Percentiles rank a stretch among this genome's conserved stretches.
These are phyloP conservation scores for Aphelenchoides fujianensis DNA, from an alignment of 1,140 invertebrate genomes.

Conservation along the genomic window DNA sequence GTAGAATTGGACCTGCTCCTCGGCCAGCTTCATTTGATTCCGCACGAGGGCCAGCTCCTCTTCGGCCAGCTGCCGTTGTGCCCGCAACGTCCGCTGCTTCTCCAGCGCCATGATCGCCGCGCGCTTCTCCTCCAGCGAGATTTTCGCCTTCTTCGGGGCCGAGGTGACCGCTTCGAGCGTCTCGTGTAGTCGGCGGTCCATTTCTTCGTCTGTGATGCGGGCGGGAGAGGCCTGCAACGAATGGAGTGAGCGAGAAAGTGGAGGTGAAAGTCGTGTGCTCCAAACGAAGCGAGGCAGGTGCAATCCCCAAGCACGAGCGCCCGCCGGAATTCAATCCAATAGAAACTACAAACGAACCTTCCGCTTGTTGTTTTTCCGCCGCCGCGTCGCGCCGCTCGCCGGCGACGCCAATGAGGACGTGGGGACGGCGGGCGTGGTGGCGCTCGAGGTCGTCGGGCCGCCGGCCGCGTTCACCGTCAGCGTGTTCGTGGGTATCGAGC, in stretches of 20 bases:
- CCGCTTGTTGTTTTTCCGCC: conserved; percentile 14
- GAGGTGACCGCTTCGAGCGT: conserved; percentile 4
- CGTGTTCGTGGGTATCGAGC: neutral
- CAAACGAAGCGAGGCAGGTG: too few species aligned
- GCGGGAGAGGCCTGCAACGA: neutral
- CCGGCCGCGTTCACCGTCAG: neutral
- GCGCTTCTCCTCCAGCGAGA: neutral
- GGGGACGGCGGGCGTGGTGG: neutral
- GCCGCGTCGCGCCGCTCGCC: neutral
- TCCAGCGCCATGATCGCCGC: conserved; percentile 3
- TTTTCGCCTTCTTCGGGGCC: neutral
- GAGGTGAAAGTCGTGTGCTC: neutral
- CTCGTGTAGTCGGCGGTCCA: conserved; percentile 13
- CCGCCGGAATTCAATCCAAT: too few species aligned
- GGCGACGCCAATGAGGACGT: neutral
- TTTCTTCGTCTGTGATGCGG: conserved; percentile 2
- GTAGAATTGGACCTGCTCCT: conserved; percentile 8
- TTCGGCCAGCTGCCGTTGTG: conserved; percentile 8
- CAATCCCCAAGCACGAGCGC: too few species aligned
- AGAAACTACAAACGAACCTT: neutral
- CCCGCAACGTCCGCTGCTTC: conserved; percentile 8
- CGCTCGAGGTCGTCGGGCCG: neutral
- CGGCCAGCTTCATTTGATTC: conserved; percentile 1
- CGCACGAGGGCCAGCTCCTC: conserved; percentile 6
- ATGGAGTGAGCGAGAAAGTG: neutral